Evolutionary conservation across 1,140 invertebrate genomes (phyloP).

Genomic region (Proctacanthus coquilletti): DNA sequence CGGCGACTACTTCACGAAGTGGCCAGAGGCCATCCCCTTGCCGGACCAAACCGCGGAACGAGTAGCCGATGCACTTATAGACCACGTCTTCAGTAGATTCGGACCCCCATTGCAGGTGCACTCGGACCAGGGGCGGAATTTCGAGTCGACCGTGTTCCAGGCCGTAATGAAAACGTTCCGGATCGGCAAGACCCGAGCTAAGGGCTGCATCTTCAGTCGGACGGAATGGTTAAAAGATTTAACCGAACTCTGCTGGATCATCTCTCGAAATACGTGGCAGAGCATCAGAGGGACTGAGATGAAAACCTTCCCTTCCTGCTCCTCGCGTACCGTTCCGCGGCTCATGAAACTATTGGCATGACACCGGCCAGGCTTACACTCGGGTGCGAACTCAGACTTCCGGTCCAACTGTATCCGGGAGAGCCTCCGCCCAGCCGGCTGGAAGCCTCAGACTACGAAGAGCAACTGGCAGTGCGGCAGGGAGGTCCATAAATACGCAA

Average conservation of each 20-base stretch:
- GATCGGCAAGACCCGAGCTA: constrained; percentile 1
- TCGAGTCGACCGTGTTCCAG: constrained; percentile 18
- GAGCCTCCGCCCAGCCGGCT: too few relatives aligned
- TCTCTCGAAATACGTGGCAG: constrained; percentile 10
- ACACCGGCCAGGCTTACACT: too few relatives aligned
- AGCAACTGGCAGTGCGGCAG: too few relatives aligned
- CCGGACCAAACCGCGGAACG: constrained; percentile 16
- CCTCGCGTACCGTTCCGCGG: too few relatives aligned
- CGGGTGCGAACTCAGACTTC: too few relatives aligned
- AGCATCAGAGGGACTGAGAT: constrained; percentile 11
- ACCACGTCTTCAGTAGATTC: constrained; percentile 21
- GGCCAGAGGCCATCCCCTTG: constrained; percentile 18
- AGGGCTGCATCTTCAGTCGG: too few relatives aligned
- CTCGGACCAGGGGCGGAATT: constrained; percentile 30
- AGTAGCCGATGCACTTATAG: constrained; percentile 13
- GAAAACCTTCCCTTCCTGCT: too few relatives aligned
- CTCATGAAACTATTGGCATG: too few relatives aligned
- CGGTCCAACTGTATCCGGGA: too few relatives aligned
- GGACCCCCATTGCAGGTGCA: constrained; percentile 22
- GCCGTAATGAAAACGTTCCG: constrained; percentile 7
- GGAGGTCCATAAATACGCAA: too few relatives aligned
- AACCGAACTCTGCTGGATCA: constrained; percentile 14
- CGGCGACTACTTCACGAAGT: constrained; percentile 18
- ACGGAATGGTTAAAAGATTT: constrained; percentile 26
- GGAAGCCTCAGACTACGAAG: too few relatives aligned